Conservation (phyloP, 2,797 vertebrate genomes). For the Philypnodon macrostomus region DNA sequence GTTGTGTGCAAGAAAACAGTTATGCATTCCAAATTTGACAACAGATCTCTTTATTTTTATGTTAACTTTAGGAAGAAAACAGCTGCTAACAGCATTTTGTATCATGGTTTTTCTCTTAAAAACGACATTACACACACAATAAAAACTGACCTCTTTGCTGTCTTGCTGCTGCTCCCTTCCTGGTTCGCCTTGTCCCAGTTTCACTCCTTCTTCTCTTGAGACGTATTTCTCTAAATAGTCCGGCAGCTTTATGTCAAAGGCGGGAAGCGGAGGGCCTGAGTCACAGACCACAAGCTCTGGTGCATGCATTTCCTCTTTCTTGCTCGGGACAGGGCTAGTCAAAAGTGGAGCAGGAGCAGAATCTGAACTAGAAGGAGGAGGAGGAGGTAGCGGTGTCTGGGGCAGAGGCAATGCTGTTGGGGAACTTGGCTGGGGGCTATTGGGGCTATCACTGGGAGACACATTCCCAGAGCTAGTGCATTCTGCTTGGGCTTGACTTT, state of each 20-base stretch:
- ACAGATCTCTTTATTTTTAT: no score
- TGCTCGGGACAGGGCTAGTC: conserved; percentile 13
- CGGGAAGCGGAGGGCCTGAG: conserved; percentile 68
- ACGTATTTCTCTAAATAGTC: conserved; percentile 82
- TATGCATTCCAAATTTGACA: no score
- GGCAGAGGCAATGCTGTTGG: conserved; percentile 3
- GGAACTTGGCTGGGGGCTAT: conserved; percentile 2
- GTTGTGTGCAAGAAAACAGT: neutral
- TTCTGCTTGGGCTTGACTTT: conserved; percentile 35
- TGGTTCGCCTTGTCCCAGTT: conserved; percentile 57
- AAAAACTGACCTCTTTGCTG: conserved; percentile 60
- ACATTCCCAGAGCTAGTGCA: conserved; percentile 33
- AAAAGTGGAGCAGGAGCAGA: conserved; percentile 15
- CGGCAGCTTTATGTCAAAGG: conserved; percentile 79
- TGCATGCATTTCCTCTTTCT: conserved; percentile 38
- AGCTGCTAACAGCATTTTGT: neutral
- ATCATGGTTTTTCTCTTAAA: no score
- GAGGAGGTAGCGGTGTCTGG: conserved; percentile 10
- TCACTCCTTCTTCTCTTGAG: conserved; percentile 68
- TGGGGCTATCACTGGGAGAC: conserved; percentile 41
- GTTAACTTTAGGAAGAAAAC: neutral
- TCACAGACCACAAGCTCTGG: conserved; percentile 53
- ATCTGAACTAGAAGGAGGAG: conserved; percentile 19
- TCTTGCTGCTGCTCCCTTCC: conserved; percentile 47
- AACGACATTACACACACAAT: no score